Evolutionary conservation across 1,140 invertebrate species (phyloP).

Genomic region (Drosophila nikananu): DNA sequence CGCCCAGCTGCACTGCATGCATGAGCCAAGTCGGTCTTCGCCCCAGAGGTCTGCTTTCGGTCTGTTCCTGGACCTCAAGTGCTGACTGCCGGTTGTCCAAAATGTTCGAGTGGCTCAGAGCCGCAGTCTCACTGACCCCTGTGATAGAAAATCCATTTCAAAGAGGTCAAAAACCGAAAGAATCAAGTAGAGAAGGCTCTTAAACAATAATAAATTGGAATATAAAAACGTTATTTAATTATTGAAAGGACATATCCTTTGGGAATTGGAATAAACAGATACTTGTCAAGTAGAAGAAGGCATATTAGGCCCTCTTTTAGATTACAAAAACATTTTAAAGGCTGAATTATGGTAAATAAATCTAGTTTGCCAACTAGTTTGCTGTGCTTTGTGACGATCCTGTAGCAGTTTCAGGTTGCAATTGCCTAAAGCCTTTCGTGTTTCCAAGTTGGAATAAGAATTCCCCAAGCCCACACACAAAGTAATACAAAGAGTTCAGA

Average conservation of each 20-base stretch:
- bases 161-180: neutral
- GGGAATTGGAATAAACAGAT: no score
- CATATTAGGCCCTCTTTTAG: neutral
- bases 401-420: constrained; percentile 27
- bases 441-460: constrained; percentile 22
- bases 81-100: constrained; percentile 13
- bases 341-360: no score
- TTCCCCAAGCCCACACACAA: constrained; percentile 24
- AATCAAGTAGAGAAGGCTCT: neutral
- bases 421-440: constrained; percentile 40
- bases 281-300: neutral
- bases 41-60: constrained; percentile 6
- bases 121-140: constrained; percentile 16
- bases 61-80: constrained; percentile 18
- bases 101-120: constrained; percentile 10
- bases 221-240: neutral
- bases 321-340: no score
- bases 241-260: no score
- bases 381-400: neutral
- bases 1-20: constrained; percentile 29
- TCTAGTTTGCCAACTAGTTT: neutral
- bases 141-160: neutral
- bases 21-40: constrained; percentile 13
- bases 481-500: neutral
- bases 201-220: neutral